Base-by-base conservation (phyloP, 2,113 vertebrate genomes). In the Notarius quadriscutis region DNA sequence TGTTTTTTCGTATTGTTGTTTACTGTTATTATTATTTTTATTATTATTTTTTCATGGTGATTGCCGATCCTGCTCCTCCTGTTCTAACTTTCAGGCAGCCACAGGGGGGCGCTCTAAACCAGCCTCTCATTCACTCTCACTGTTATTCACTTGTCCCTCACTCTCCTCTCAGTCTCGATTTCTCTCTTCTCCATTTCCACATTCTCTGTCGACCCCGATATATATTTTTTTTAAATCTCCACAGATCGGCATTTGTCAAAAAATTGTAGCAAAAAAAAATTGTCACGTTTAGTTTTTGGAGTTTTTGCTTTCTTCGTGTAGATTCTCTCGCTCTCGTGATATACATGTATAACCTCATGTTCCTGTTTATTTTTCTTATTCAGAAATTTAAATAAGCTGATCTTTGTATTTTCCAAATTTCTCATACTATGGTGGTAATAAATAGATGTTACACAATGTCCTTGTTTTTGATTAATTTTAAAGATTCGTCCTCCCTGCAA, bases 321-420 rank as follows among this genome's bases (percentile, higher is more conserved):
- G 89, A 90, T 84, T 90, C 93, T 84, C 92, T 93, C 87, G 89
- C 92, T 87, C 90, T 94, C 92, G 91, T 93, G 92, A 93, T 93
- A 92, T 92, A 93, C 92, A 90, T 62, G 88, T 94, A 94, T 95
- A 95, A 94, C 91, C 90, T 94, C 92, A 94, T 93, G 90, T 92
- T 94, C 93, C 90, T 93, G 94, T 94, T 94, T 93, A 94, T 94
- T 95, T 95, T 95, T 91, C 94, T 93, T 95, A 94, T 95, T 94
- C 92, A 93, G 91, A 94, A 93, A 84, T 95, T 94, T 93, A 94
- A 95, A 94, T 94, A 93, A 95, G 92, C 93, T 92, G 94, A 95
- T 95, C 93, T 96, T 96, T 96, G 95, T 96, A 96, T 95, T 96
- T 95, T 95, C 94, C 94, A 96, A 95, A 95, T 95, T 95, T 94